These are phyloP conservation scores for Typhlichthys subterraneus DNA, from an alignment of 2,797 vertebrate species.

Conservation along the genomic window DNA sequence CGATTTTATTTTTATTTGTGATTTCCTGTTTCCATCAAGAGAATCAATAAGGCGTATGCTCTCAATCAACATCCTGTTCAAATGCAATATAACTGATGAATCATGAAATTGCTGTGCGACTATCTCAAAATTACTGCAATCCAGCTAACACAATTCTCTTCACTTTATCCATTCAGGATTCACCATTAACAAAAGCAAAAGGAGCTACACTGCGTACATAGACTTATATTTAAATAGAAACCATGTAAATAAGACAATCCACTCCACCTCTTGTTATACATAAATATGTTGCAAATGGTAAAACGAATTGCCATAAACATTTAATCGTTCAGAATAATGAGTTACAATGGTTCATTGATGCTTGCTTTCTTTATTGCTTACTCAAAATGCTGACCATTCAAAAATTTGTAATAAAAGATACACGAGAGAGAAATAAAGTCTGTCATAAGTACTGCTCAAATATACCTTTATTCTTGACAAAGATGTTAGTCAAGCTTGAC, in stretches of 20 bases:
- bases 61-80: constrained; percentile 84
- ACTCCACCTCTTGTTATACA: not conserved
- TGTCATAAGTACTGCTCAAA: constrained; percentile 55
- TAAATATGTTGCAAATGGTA: not conserved
- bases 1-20: constrained; percentile 82
- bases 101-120: constrained; percentile 81
- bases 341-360: not conserved
- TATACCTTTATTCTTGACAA: constrained; percentile 53
- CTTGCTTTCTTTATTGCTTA: constrained; percentile 1
- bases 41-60: constrained; percentile 82
- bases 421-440: constrained; percentile 35
- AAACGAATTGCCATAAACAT: too few relatives aligned
- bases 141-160: constrained; percentile 63
- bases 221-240: too few relatives aligned
- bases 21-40: constrained; percentile 85
- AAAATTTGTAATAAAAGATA: constrained; percentile 7
- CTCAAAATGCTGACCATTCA: constrained; percentile 18
- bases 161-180: constrained; percentile 64
- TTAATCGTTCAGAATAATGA: too few relatives aligned
- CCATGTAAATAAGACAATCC: too few relatives aligned
- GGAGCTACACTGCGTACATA: not conserved
- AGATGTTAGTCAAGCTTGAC: constrained; percentile 34
- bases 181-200: constrained; percentile 8
- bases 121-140: constrained; percentile 62
- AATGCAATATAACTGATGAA: constrained; percentile 78